Evolutionary conservation across 2,888 invertebrate species (phyloP), one percentile per base, ranked within the genome.

Genomic region (Mystacides longicornis): DNA sequence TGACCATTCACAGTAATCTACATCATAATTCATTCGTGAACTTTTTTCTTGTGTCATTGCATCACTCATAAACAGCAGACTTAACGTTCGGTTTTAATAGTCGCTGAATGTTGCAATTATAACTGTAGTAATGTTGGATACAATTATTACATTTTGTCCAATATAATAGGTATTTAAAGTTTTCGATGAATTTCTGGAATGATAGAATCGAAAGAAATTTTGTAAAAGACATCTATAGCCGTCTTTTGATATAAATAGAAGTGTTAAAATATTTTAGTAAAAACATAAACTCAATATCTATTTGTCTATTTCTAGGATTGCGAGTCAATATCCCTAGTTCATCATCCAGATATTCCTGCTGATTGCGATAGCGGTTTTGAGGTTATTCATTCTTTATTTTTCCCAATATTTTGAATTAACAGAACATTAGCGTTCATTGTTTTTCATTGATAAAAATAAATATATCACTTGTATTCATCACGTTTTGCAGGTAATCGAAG

Each of bases 311-410:
- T 67, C 59, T 73, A 74, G 63, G 73, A 72, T 57, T 61, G 71
- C 56, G 75, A 74, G 61, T 63, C 19, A 19, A 11, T 45, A 5
- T 11, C 21, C 20, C 21, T 21, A 3, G 20, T 19, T 19, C 48
- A 51, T 23, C 56, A 54, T 14, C 37, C 20, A 9, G 59, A 59
- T 37, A 52, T 47, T 16, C 45, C 55, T 1, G 50, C 47, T 0
- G 76, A 74, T 2, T 63, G 55, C 0, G 75, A 76, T 7, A 71
- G 68, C 45, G 72, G 70, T 0, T 64, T 72, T 2, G 75, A 77
- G 60, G 76, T 76, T 50, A 70, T 31, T 53, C 7, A 43, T 43
- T 11, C 27, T 7, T 7, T 27, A 11, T 27, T 5, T 11, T 11
- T 11, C 27, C 27, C 5, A 27, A 27, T 11, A 27, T 27, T 27